Evolutionary conservation across 2,797 vertebrate genomes (phyloP), one percentile per base, ranked within the genome.

Genomic region (Phoeniculus purpureus): DNA sequence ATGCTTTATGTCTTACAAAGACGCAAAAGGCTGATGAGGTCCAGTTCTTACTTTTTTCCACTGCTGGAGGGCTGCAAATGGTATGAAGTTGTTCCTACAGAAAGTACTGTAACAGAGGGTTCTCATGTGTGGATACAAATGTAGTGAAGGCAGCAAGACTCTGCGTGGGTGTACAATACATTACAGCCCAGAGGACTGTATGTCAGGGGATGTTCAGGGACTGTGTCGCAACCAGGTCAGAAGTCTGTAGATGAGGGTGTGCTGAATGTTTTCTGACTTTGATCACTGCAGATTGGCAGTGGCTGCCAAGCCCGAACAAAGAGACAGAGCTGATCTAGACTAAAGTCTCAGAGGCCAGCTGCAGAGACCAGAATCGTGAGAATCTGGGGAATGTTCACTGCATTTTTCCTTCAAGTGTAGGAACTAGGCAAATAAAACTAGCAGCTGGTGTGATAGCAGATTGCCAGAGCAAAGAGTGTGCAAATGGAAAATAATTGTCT

Each of bases 231-330:
- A 94, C 0, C 1, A 11, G 62, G 15, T 20, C 58, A 93, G 54
- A 75, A 86, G 37, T 78, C 76, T 91, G 51, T 43, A 60, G 74
- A 73, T 79, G 56, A 89, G 64, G 68, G 60, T 90, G 81, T 90
- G 60, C 83, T 92, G 79, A 55, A 87, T 87, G 64, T 40, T 94
- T 96, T 85, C 91, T 91, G 91, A 87, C 81, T 95, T 95, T 92
- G 85, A 91, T 88, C 70, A 70, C 34, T 66, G 66, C 66, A 68
- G 52, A 83, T 85, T 1, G 0, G 32, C 34, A 26, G 26, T 13
- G n/a, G 23, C 40, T 91, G 93, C 92, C 93, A 94, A 96, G 56
- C 60, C 67, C 60, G 60, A 94, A 50, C 31, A 91, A 88, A 92
- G 88, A 90, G 45, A 12, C 67, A 62, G 62, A 70, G 48, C 26